Evolutionary conservation across 1,140 invertebrate genomes (phyloP), one percentile per base, ranked within the genome.

Genomic region (Lepidurus apus): DNA sequence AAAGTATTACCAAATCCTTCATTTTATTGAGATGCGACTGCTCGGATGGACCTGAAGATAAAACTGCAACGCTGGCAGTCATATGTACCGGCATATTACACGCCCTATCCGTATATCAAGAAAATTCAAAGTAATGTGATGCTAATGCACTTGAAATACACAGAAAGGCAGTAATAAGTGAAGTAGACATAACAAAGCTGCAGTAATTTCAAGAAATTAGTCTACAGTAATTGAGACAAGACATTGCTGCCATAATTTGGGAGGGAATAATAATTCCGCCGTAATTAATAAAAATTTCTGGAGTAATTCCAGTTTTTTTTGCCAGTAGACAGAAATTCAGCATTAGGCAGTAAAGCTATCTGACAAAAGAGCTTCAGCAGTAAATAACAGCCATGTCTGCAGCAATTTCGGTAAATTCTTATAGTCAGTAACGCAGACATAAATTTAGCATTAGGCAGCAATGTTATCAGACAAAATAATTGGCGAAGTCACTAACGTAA

Each of bases 21-120:
- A 75, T 74, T 17, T 79, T 65, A 65, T 65, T 65, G 17, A 65
- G 6, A 21, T 13, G 65, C 26, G 78, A n/a, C n/a, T 79, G 78
- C 7, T 77, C 75, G 0, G 17, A 9, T 17, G 43, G 43, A 7
- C 75, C 47, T 8, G 43, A 45, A 42, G 75, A 21, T 74, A 47
- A 76, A 34, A 76, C 74, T 47, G 75, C 77, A 7, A 77, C 79
- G 10, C 79, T 77, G 53, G 75, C 75, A 65, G 75, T 76, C 76
- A 77, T 77, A 21, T 77, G 76, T 21, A 73, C 7, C 34, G 53
- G 43, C n/a, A 75, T 78, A 65, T 17, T 21, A 13, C 26, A 42
- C 43, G 42, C n/a, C 43, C 34, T 26, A 11, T 21, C 74, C 76
- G 11, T 10, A 21, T 74, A 73, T 34, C 26, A 74, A 34, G 1